Base-by-base conservation (phyloP, 2,113 vertebrate species). In the Glareola pratincola region DNA sequence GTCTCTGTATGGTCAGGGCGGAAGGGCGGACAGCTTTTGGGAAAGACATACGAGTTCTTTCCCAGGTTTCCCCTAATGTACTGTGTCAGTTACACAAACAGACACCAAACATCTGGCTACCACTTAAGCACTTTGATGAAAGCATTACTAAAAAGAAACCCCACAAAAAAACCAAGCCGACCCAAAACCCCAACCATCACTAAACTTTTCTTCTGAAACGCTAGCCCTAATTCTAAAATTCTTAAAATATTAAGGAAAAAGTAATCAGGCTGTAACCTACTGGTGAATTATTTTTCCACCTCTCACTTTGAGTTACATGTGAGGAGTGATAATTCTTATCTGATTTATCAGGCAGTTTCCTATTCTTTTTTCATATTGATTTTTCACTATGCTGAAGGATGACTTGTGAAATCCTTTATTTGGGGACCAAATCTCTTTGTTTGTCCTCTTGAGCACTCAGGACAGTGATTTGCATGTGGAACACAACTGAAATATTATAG, bases 91-190 rank as follows among this genome's bases (percentile, higher is more conserved):
- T 76, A 41, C 8, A 56, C 39, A 67, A 36, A 43, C 3, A 59
- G 68, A 54, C 22, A 36, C 10, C 3, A 2, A 69, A 41, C 6
- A 21, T 50, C 11, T 74, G 30, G 11, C 27, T 75, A 48, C 41
- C 0, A 0, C 16, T 63, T 60, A 73, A 73, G 12, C 24, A 51
- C 45, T 72, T 72, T 20, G 30, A 39, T 39, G 57, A 89, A 89
- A 60, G 3, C 20, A 5, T 67, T 74, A 29, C 4, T 5, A 26
- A 56, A 56, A 41, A 56, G 50, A 50, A 51, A 0, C 1, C 1
- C 5, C 5, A 8, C 27, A 51, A n/a, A 54, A 3, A 82, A 71
- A 22, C 4, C 9, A 56, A 62, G 4, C 0, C 7, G 9, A 13
- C 5, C 4, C 14, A 19, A 77, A 15, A 1, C 1, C 4, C 3